Base-by-base conservation (phyloP, 1,140 invertebrate genomes). In the Ditylenchus dipsaci region DNA sequence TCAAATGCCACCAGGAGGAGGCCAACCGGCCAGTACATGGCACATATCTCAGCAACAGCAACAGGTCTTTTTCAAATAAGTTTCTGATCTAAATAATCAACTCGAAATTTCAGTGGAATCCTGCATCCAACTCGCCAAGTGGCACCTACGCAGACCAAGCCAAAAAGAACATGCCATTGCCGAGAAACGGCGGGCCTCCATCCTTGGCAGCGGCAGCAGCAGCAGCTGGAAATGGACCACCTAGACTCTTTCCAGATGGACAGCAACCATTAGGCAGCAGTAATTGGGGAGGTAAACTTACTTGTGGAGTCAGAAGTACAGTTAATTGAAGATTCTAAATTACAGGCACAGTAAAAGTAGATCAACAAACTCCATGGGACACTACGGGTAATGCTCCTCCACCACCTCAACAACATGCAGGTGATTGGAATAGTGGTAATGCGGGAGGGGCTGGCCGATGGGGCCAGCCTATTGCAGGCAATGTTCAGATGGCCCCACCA, bases 131-230 rank as follows among this genome's bases (percentile, higher is more conserved):
- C 49, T 53, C 49, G 49, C 49, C 49, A 7, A 38, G 33, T 38
- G 49, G 49, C 8, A 53, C 49, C 49, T 53, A 53, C 49, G 49
- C 49, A 26, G 49, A 53, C 49, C 49, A 53, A 26, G 49, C 49
- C 49, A 53, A 53, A 53, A 53, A 53, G 49, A 53, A 53, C 49
- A 53, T 53, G 49, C 49, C 49, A 53, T 53, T 53, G 49, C 3
- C n/a, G n/a, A 53, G 49, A 53, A 53, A 8, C 15, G 49, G 49
- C 23, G 49, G 49, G 3, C 49, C 49, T 19, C n/a, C 49, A 21
- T 53, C 49, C 15, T 15, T 53, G n/a, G 49, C 49, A 53, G n/a
- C 49, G n/a, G 49, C 49, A 19, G 23, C n/a, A 19, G n/a, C 43
- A 45, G 49, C n/a, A 53, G 23, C 49, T 8, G 49, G 49, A 3